Percentiles rank a stretch among this genome's conserved stretches.
Evolutionary conservation across 30 jellyfish, hydroid and myxozoan genomes (phyloP).

Genomic region (Turritopsis rubra): DNA sequence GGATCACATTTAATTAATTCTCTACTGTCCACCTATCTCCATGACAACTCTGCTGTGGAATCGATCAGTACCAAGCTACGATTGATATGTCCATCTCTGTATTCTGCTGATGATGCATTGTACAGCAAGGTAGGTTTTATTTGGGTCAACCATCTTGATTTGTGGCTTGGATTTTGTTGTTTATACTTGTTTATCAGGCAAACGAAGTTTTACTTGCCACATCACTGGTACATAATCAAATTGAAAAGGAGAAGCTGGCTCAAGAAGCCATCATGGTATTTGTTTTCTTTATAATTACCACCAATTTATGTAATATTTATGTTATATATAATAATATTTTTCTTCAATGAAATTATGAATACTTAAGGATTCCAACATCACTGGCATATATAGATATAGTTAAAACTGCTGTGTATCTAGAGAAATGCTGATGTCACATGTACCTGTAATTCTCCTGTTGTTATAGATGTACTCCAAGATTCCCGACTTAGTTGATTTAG

Average conservation of each 20-base stretch:
- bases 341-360: no score
- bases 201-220: slow-evolving; percentile 56
- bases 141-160: background rate
- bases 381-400: no score
- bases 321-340: no score
- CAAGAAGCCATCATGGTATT: slow-evolving; percentile 69
- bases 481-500: slow-evolving; percentile 70
- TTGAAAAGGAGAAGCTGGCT: slow-evolving; percentile 39
- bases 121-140: slow-evolving; percentile 53
- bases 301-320: no score
- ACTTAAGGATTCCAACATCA: no score
- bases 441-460: background rate
- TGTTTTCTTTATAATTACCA: background rate
- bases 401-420: no score
- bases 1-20: slow-evolving; percentile 41
- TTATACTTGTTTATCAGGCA: slow-evolving; percentile 45
- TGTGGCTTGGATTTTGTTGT: background rate
- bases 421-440: no score
- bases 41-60: slow-evolving; percentile 81
- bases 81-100: slow-evolving; percentile 72
- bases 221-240: slow-evolving; percentile 36
- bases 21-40: slow-evolving; percentile 64
- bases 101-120: slow-evolving; percentile 82
- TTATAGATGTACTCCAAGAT: slow-evolving; percentile 55
- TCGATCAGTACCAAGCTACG: slow-evolving; percentile 64